Conservation (phyloP, 2,888 invertebrate species). For the Cyrtodaria siliqua region DNA sequence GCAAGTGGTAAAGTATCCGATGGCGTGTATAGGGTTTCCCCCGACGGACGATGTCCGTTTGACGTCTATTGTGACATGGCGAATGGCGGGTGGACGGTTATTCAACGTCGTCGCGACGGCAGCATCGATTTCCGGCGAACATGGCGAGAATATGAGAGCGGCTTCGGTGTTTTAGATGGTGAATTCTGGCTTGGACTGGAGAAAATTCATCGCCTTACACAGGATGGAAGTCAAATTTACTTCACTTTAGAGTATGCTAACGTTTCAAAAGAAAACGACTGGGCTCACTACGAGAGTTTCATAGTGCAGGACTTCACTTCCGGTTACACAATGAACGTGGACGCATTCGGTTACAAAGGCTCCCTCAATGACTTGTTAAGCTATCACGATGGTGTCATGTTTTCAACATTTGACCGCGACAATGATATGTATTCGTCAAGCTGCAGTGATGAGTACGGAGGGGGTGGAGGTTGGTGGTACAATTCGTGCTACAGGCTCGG, state of each 20-base stretch:
- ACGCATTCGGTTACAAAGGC: slow-evolving; percentile 90
- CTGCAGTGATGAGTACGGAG: slow-evolving; percentile 11
- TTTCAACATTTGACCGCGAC: slow-evolving; percentile 95
- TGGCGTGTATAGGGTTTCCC: slow-evolving; percentile 40
- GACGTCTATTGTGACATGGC: slow-evolving; percentile 90
- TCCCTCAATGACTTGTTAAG: slow-evolving; percentile 94
- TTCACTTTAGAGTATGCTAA: slow-evolving; percentile 93
- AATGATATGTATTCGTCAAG: slow-evolving; percentile 88
- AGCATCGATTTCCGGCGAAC: slow-evolving; percentile 93
- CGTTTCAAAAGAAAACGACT: slow-evolving; percentile 90
- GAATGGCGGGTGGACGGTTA: slow-evolving; percentile 90
- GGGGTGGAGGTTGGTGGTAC: slow-evolving; percentile 54
- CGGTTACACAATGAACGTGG: slow-evolving; percentile 91
- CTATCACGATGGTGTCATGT: slow-evolving; percentile 96
- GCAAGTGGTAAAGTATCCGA: slow-evolving; percentile 10
- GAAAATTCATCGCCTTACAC: slow-evolving; percentile 91
- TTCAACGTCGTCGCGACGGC: slow-evolving; percentile 93
- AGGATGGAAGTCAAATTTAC: slow-evolving; percentile 76
- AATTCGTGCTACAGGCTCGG: slow-evolving; percentile 41
- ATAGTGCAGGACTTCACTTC: slow-evolving; percentile 89
- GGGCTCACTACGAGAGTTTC: slow-evolving; percentile 92
- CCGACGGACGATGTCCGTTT: slow-evolving; percentile 81
- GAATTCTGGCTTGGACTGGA: slow-evolving; percentile 96
- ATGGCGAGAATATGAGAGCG: slow-evolving; percentile 92
- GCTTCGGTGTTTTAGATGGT: slow-evolving; percentile 91